phyloP scores from a whole-genome alignment of 2,113 vertebrate genomes.

The Dasyprocta punctata region DNA sequence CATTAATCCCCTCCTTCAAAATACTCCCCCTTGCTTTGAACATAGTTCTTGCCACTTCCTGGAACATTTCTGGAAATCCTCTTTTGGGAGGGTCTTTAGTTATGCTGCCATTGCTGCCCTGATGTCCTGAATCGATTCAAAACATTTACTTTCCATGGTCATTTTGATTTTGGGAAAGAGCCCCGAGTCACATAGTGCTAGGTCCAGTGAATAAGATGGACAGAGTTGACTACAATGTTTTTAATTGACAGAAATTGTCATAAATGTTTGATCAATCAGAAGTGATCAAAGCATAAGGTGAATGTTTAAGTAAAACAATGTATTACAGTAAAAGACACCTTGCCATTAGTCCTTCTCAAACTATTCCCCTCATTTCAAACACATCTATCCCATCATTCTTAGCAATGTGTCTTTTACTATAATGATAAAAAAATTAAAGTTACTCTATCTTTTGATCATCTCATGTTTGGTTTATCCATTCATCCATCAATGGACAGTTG shows the following conservation, averaged over 20 bases:
- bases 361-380: background rate
- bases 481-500: background rate
- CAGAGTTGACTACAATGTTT: background rate
- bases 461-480: background rate
- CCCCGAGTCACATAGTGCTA: background rate
- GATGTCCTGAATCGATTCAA: background rate
- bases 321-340: background rate
- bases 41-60: background rate
- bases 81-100: background rate
- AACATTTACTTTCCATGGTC: background rate
- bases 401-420: background rate
- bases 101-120: background rate
- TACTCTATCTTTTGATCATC: background rate
- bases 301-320: background rate
- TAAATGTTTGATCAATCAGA: background rate
- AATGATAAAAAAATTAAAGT: background rate
- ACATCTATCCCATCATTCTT: background rate
- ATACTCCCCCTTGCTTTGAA: background rate
- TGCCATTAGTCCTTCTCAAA: background rate
- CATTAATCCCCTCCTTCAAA: background rate
- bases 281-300: background rate
- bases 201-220: background rate
- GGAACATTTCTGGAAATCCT: background rate
- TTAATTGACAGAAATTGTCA: background rate
- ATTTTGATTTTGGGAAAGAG: background rate